Percentiles rank a stretch among this genome's conserved stretches.
Evolutionary conservation across 2,113 vertebrate genomes (phyloP).

Genomic region (Acanthisitta chloris): DNA sequence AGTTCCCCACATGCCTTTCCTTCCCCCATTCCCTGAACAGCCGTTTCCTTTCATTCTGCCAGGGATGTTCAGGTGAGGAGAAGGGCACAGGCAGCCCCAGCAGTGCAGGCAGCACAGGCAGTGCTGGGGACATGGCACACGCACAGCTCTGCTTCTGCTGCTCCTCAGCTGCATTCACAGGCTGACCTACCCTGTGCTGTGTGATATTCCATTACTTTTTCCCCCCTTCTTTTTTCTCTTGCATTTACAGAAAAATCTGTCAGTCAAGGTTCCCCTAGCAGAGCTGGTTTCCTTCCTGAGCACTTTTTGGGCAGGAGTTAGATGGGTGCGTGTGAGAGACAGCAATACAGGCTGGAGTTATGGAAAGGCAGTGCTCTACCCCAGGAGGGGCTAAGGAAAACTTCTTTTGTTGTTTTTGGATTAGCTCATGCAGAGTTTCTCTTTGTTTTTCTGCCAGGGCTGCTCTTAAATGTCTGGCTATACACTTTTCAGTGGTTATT

Average conservation of each 20-base stretch:
- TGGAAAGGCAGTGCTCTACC: neutral
- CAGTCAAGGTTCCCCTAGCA: neutral
- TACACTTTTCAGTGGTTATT: conserved; percentile 13
- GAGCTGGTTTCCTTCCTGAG: neutral
- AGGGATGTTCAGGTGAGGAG: neutral
- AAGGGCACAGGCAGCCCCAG: neutral
- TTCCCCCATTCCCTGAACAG: neutral
- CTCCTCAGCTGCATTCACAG: neutral
- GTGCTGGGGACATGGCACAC: neutral
- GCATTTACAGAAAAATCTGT: neutral
- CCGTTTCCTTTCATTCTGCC: neutral
- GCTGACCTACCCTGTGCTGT: rapidly evolving
- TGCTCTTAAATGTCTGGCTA: conserved; percentile 60
- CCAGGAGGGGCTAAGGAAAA: conserved; percentile 35
- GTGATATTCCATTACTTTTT: neutral
- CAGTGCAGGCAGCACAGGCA: neutral
- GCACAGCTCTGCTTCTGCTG: neutral
- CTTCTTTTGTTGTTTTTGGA: conserved; percentile 28
- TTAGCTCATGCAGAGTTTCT: conserved; percentile 14
- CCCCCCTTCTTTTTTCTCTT: neutral
- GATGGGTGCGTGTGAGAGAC: neutral
- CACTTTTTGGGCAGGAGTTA: neutral
- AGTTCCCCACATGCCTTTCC: neutral
- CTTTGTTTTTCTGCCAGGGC: conserved; percentile 38
- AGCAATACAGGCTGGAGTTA: neutral